Percentiles rank a stretch among this genome's conserved stretches.
Conservation (phyloP, 2,797 vertebrate species). For the Chelmon rostratus region DNA sequence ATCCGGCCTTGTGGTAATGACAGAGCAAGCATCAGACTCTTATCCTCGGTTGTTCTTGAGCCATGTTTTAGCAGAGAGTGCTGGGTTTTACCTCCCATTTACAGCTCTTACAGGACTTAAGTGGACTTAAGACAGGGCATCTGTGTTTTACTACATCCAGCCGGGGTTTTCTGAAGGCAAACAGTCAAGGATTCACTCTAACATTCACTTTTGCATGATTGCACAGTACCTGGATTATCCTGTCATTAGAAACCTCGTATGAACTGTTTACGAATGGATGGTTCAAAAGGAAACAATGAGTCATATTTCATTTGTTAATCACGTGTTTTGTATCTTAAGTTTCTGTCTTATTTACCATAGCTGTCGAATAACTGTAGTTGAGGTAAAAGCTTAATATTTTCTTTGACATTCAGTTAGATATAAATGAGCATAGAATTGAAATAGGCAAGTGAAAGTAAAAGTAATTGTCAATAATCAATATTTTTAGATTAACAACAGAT, state of each 20-base stretch:
- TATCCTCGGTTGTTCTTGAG: conserved; percentile 1
- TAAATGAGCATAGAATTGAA: neutral
- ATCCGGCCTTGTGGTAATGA: conserved; percentile 12
- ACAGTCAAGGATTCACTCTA: neutral
- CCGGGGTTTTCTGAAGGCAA: conserved; percentile 4
- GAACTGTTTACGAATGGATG: too few relatives aligned
- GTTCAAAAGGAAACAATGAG: neutral
- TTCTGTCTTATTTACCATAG: neutral
- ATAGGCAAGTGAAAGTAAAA: neutral
- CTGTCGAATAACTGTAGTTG: neutral
- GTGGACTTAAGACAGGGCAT: neutral
- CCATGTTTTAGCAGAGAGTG: conserved; percentile 5
- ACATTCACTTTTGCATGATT: conserved; percentile 8
- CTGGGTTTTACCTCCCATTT: conserved; percentile 22
- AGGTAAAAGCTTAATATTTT: neutral
- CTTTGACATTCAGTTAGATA: neutral
- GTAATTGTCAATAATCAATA: neutral
- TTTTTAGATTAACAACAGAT: neutral
- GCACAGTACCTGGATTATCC: neutral
- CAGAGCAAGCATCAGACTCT: neutral
- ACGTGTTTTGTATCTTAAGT: neutral
- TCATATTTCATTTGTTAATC: neutral
- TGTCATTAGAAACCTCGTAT: neutral
- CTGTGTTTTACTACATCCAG: conserved; percentile 7
- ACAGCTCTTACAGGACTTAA: conserved; percentile 5